Conservation (phyloP, 2,888 invertebrate species). For the Pediacus dermestoides region DNA sequence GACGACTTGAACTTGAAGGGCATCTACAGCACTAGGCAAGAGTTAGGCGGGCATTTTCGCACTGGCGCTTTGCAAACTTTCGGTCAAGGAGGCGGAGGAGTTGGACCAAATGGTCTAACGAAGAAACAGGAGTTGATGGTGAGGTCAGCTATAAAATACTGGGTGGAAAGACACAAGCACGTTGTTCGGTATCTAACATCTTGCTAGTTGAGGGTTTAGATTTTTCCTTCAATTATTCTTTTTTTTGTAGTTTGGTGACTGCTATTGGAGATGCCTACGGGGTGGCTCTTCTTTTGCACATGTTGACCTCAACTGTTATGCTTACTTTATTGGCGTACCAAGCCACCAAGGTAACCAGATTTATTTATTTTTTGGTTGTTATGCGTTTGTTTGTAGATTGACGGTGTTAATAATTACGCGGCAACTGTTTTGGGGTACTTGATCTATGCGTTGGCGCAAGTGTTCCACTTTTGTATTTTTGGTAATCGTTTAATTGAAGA, state of each 20-base stretch:
- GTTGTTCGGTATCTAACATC: constrained; percentile 67
- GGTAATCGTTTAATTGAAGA: constrained; percentile 85
- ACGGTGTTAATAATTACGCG: constrained; percentile 72
- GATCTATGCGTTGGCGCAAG: constrained; percentile 76
- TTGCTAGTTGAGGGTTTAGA: neutral
- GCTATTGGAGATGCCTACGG: constrained; percentile 82
- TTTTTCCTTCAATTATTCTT: neutral
- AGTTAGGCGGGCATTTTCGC: constrained; percentile 72
- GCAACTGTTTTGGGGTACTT: constrained; percentile 77
- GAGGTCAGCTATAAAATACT: constrained; percentile 82
- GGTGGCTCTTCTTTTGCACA: constrained; percentile 76
- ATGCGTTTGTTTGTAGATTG: too few species aligned
- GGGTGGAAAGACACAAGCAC: constrained; percentile 87
- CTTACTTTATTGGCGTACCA: constrained; percentile 81
- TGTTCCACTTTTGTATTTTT: constrained; percentile 83
- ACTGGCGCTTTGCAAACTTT: constrained; percentile 67
- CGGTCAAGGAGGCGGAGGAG: constrained; percentile 50
- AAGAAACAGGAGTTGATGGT: constrained; percentile 83
- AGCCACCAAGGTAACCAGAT: constrained; percentile 67
- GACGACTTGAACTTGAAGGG: constrained; percentile 66
- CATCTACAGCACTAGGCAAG: constrained; percentile 73
- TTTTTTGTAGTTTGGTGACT: constrained; percentile 64
- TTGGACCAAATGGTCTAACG: constrained; percentile 75
- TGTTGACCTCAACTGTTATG: constrained; percentile 80
- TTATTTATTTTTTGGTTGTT: constrained; percentile 6